These are phyloP conservation scores for Donacobius atricapilla DNA, from an alignment of 2,113 vertebrate species.

Conservation along the genomic window DNA sequence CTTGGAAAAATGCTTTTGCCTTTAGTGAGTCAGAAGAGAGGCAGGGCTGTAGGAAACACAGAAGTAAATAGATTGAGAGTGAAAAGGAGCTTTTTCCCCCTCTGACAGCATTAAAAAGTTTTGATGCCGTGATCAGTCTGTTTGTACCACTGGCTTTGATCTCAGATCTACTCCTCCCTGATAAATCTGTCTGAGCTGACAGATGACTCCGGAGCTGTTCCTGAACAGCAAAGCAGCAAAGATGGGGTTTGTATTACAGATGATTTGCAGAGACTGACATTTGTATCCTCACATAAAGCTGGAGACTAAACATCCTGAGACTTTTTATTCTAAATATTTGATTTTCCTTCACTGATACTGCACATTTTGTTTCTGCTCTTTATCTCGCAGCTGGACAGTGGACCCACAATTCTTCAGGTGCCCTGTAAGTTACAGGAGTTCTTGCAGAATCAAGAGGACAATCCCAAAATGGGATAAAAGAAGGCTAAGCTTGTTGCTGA, in stretches of 20 bases:
- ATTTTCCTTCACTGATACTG: background rate
- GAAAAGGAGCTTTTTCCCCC: background rate
- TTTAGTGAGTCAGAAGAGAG: background rate
- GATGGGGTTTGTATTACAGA: background rate
- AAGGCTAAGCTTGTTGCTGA: background rate
- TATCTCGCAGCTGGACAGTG: background rate
- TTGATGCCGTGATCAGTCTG: background rate
- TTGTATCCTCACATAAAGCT: background rate
- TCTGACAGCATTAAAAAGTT: background rate
- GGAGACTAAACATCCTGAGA: slow-evolving; percentile 43
- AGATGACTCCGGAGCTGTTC: background rate
- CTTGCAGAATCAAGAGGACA: background rate
- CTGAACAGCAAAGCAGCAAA: background rate
- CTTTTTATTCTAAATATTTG: slow-evolving; percentile 45
- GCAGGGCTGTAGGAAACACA: background rate
- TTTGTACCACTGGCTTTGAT: background rate
- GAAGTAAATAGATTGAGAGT: background rate
- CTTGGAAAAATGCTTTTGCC: background rate
- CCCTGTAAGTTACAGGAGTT: background rate
- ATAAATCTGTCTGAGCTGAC: slow-evolving; percentile 22
- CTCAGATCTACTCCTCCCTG: background rate
- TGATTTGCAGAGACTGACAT: background rate
- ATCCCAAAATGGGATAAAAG: background rate
- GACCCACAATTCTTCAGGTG: background rate
- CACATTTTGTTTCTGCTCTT: slow-evolving; percentile 6